Evolutionary conservation across 2,888 invertebrate species (phyloP).

Genomic region (Tinea trinotella): DNA sequence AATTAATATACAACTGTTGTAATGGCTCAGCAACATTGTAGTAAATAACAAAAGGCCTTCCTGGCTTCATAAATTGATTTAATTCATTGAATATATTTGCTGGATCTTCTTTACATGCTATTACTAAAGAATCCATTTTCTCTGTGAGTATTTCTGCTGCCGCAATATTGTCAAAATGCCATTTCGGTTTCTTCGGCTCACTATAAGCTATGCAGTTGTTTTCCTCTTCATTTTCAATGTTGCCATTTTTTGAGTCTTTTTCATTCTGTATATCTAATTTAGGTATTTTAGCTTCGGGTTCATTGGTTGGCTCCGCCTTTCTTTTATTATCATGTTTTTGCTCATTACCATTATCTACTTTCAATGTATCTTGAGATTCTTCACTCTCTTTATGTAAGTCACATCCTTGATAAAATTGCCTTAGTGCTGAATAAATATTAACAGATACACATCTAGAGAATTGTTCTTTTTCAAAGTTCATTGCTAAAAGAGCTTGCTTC

Average conservation of each 20-base stretch:
- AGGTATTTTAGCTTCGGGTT: conserved; percentile 38
- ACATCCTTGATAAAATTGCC: conserved; percentile 77
- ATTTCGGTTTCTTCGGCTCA: conserved; percentile 72
- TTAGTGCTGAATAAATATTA: conserved; percentile 82
- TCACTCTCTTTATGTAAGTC: conserved; percentile 34
- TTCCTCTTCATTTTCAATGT: conserved; percentile 18
- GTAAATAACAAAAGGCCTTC: conserved; percentile 89
- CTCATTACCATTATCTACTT: conserved; percentile 21
- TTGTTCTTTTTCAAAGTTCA: conserved; percentile 84
- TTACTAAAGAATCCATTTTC: conserved; percentile 82
- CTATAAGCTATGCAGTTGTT: conserved; percentile 18
- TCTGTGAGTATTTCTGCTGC: conserved; percentile 74
- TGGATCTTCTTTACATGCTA: conserved; percentile 91
- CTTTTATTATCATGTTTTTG: conserved; percentile 40
- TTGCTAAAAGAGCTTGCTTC: conserved; percentile 81
- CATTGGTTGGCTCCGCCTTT: conserved; percentile 28
- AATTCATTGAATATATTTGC: conserved; percentile 82
- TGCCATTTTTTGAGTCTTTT: conserved; percentile 16
- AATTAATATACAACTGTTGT: conserved; percentile 83
- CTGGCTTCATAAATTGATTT: conserved; percentile 82
- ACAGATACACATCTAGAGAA: conserved; percentile 79
- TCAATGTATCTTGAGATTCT: conserved; percentile 10
- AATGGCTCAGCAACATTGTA: conserved; percentile 86
- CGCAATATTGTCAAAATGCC: conserved; percentile 78
- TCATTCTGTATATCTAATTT: conserved; percentile 28